Evolutionary conservation across 2,113 vertebrate genomes (phyloP), one percentile per base, ranked within the genome.

Genomic region (Odobenus rosmarus): DNA sequence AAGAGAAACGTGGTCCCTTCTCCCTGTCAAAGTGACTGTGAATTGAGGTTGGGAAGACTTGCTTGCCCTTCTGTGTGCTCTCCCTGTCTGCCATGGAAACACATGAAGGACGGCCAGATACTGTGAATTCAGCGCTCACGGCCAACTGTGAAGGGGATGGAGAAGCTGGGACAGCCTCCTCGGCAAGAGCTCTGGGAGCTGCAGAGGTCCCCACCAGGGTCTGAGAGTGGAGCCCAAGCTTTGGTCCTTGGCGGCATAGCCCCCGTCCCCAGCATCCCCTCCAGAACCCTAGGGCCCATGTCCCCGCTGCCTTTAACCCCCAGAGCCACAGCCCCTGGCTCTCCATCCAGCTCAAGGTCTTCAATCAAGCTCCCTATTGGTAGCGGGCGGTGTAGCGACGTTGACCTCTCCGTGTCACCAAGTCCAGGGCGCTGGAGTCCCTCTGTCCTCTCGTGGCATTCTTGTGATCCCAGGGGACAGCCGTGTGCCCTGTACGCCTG

Each of bases 61-160:
- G 49, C 67, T 24, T 28, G 31, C 49, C 92, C 83, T 94, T 89
- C 91, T 1, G 4, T 71, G 92, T 61, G 55, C 74, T 28, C 46
- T 62, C 72, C 85, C 42, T 2, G 0, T 62, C 93, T 31, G 88
- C 57, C 74, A 31, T 61, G 88, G 95, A 90, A 86, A 93, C 90
- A 93, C 96, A 74, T 36, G 95, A 93, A 97, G 97, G 95, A 94
- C 1, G 4, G 89, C 93, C 93, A 74, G 94, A 96, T 97, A 97
- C 97, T 98, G 97, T 98, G 98, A 98, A 97, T 97, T 94, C 95
- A 97, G 86, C 84, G 46, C 71, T 57, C 88, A 31, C 10, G 23
- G 91, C 95, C 77, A 19, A 71, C 87, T 76, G 95, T 96, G 98
- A 97, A 97, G 86, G 71, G 85, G 77, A 36, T 24, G 26, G 53